phyloP scores from a whole-genome alignment of 1,140 invertebrate genomes.

The Sycobia sp. region DNA sequence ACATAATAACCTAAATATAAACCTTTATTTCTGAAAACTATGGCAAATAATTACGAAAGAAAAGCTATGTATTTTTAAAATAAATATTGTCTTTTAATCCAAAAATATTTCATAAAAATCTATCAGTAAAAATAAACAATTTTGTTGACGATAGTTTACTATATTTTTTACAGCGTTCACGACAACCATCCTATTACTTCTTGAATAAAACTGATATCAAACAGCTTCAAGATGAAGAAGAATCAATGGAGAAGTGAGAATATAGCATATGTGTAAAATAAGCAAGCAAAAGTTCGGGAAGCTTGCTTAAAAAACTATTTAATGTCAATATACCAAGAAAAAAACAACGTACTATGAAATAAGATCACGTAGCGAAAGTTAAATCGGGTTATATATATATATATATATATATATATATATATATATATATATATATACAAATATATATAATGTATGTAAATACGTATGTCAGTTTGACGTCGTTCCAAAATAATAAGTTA shows the following conservation, averaged over 20 bases:
- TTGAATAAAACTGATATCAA: constrained; percentile 89
- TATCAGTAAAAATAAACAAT: not conserved
- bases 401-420: too few species aligned
- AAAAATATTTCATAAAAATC: not conserved
- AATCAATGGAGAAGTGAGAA: constrained; percentile 51
- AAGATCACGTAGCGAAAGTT: constrained; percentile 5
- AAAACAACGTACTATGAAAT: constrained; percentile 9
- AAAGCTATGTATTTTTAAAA: too few species aligned
- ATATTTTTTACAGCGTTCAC: constrained; percentile 67
- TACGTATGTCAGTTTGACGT: not conserved
- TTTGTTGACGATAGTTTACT: constrained; percentile 1
- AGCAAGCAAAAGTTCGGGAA: not conserved
- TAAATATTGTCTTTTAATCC: too few species aligned
- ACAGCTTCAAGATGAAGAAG: constrained; percentile 81
- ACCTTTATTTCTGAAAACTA: too few species aligned
- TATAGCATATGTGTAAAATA: too few species aligned
- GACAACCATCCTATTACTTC: constrained; percentile 90
- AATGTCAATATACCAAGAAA: constrained; percentile 1
- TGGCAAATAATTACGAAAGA: too few species aligned
- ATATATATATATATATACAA: too few species aligned
- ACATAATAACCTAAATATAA: not conserved
- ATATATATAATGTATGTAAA: constrained; percentile 19
- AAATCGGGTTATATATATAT: too few species aligned
- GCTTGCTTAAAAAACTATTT: not conserved
- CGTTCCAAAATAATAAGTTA: constrained; percentile 4